Conservation (phyloP, 1,140 invertebrate genomes). For the Chionoecetes opilio region DNA sequence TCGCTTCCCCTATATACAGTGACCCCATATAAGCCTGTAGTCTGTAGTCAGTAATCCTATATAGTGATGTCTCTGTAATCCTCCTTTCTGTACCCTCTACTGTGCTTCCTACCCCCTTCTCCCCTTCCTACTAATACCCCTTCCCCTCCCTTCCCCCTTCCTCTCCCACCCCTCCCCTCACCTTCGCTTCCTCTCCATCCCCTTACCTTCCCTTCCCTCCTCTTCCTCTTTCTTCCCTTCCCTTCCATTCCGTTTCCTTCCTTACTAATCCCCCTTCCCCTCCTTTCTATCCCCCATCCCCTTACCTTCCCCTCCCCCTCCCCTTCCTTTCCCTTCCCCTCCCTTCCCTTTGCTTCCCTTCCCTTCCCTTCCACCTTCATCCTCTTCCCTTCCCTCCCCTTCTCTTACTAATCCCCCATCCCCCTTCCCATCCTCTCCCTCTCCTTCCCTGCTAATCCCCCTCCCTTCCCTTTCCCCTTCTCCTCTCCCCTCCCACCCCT, state of each 20-base stretch:
- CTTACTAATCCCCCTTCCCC: background rate
- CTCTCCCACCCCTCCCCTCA: background rate
- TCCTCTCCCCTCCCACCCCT: background rate
- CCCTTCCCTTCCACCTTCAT: background rate
- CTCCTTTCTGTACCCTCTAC: too few species aligned
- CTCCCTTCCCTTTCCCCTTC: background rate
- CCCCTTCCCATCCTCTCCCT: background rate
- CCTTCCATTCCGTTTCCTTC: background rate
- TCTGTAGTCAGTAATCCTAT: too few species aligned
- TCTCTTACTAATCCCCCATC: background rate
- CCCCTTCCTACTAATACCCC: background rate
- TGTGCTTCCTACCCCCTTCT: background rate
- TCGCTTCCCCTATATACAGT: too few species aligned
- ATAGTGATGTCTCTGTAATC: too few species aligned
- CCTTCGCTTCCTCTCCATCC: background rate
- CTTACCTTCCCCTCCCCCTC: background rate
- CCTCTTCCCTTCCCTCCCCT: background rate
- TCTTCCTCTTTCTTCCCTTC: background rate
- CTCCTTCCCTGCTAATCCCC: background rate
- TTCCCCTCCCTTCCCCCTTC: background rate
- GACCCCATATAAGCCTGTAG: too few species aligned
- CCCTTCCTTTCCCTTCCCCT: background rate
- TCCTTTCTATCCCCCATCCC: background rate
- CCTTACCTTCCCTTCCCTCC: background rate
- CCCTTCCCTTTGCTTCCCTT: background rate